These are phyloP conservation scores for Heliconius congener DNA, from an alignment of 1,140 invertebrate species.

Conservation along the genomic window DNA sequence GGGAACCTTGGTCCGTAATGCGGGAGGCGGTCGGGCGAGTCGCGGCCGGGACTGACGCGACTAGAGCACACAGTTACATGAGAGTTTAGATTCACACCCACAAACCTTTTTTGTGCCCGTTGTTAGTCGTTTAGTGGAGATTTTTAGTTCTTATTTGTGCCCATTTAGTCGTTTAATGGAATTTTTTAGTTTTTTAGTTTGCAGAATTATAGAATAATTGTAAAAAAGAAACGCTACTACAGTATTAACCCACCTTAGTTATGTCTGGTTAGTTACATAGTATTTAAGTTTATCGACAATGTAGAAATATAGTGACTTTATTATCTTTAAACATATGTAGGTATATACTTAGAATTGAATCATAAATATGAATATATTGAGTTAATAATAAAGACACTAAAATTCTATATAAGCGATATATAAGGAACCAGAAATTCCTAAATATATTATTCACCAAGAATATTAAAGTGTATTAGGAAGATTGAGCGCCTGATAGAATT, in stretches of 20 bases:
- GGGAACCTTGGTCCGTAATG: conserved; percentile 94
- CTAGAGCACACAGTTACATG: conserved; percentile 83
- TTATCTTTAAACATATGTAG: neutral
- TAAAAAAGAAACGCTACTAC: too few relatives aligned
- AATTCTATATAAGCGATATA: neutral
- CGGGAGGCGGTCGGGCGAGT: conserved; percentile 90
- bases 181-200: conserved; percentile 21
- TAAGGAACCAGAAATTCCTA: neutral
- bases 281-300: conserved; percentile 19
- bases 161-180: conserved; percentile 28
- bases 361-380: too few relatives aligned
- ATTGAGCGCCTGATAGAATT: neutral
- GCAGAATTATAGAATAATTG: neutral
- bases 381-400: neutral
- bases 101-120: conserved; percentile 41
- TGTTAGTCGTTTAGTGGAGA: conserved; percentile 30
- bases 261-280: conserved; percentile 23
- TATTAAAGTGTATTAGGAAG: too few relatives aligned
- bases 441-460: neutral
- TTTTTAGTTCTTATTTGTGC: conserved; percentile 33
- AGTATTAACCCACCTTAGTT: conserved; percentile 36
- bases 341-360: too few relatives aligned
- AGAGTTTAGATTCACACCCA: conserved; percentile 43
- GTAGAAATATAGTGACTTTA: neutral
- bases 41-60: conserved; percentile 91